Evolutionary conservation across 2,888 invertebrate genomes (phyloP).

Genomic region (Eretmocerus hayati): DNA sequence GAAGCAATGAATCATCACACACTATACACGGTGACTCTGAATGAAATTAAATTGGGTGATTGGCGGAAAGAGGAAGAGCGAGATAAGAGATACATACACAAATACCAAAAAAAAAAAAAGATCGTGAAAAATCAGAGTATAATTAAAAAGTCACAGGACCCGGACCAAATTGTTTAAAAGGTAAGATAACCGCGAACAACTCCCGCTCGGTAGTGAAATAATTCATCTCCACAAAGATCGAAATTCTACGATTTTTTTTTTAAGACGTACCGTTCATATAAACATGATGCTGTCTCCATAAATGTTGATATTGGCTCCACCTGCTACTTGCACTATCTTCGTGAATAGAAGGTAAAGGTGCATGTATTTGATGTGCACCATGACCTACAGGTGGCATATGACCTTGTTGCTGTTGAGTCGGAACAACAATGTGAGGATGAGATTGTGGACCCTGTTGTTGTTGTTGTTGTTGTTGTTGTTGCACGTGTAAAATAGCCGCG

Average conservation of each 20-base stretch:
- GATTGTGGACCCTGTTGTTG: conserved; percentile 29
- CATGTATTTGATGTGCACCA: conserved; percentile 59
- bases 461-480: conserved; percentile 30
- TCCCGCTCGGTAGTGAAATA: background rate
- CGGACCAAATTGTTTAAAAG: no score
- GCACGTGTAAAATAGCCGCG: conserved; percentile 42
- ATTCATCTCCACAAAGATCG: background rate
- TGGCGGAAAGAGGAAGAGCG: no score
- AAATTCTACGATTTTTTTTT: no score
- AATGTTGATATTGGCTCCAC: conserved; percentile 70
- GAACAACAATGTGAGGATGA: conserved; percentile 42
- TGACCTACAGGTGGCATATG: conserved; percentile 55
- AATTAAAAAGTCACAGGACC: no score
- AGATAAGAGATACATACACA: no score
- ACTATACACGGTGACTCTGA: no score
- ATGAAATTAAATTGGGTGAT: no score
- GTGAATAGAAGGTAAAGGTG: conserved; percentile 56
- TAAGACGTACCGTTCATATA: conserved; percentile 64
- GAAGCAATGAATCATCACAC: no score
- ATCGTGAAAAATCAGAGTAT: no score
- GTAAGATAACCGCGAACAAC: no score
- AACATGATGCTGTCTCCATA: conserved; percentile 70
- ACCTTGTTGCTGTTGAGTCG: conserved; percentile 43
- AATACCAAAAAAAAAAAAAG: no score
- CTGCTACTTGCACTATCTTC: conserved; percentile 53